phyloP scores from a whole-genome alignment of 2,888 invertebrate genomes.

The Apodemia hepburni region DNA sequence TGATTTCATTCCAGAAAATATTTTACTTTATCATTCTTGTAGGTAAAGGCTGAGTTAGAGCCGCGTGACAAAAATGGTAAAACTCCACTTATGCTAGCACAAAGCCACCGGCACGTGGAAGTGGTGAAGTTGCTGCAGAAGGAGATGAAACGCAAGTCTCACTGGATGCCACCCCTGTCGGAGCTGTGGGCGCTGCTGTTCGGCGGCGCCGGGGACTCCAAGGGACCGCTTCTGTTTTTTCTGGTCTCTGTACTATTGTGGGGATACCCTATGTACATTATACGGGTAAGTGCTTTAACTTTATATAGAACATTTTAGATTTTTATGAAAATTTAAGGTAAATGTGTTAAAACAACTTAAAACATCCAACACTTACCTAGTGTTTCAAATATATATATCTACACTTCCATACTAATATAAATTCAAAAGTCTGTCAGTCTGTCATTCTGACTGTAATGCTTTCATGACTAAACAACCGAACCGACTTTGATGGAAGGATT shows the following conservation, averaged over 20 bases:
- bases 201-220: conserved; percentile 94
- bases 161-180: conserved; percentile 93
- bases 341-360: no score
- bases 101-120: conserved; percentile 92
- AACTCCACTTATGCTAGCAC: conserved; percentile 93
- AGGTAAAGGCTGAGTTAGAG: conserved; percentile 93
- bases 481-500: no score
- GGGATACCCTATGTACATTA: conserved; percentile 97
- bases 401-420: no score
- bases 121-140: conserved; percentile 90
- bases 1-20: no score
- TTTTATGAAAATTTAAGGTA: no score
- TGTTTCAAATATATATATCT: no score
- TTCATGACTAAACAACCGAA: no score
- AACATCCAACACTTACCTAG: no score
- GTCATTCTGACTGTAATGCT: no score
- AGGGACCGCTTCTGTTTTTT: conserved; percentile 92
- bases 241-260: conserved; percentile 91
- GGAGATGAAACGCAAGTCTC: conserved; percentile 89
- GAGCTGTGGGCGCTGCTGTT: conserved; percentile 94
- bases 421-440: no score
- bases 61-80: conserved; percentile 95
- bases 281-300: conserved; percentile 81
- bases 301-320: no score
- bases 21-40: no score